These are phyloP conservation scores for Drosophila tristis DNA, from an alignment of 1,140 invertebrate species.

Conservation along the genomic window DNA sequence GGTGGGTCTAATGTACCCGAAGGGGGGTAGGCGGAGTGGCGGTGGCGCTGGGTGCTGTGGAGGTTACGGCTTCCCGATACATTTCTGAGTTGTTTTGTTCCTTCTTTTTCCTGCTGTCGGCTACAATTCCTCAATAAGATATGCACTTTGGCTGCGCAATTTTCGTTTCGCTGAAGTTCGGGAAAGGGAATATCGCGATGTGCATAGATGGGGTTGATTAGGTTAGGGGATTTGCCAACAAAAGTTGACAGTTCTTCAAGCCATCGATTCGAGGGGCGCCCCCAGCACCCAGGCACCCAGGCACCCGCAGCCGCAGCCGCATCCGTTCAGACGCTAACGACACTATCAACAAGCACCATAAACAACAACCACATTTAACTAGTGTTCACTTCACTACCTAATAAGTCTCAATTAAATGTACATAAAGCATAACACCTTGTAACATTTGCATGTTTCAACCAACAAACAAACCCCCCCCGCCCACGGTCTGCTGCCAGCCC, in stretches of 20 bases:
- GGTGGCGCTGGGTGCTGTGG: too few relatives aligned
- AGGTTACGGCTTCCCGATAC: constrained; percentile 16
- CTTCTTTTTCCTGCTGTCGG: background rate
- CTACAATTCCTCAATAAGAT: constrained; percentile 19
- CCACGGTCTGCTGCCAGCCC: background rate
- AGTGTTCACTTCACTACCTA: constrained; percentile 66
- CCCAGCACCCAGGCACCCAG: too few relatives aligned
- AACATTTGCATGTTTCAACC: constrained; percentile 72
- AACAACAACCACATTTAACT: constrained; percentile 43
- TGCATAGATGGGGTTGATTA: constrained; percentile 17
- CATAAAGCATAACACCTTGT: constrained; percentile 80
- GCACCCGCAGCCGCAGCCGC: background rate
- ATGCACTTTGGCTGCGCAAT: constrained; percentile 31
- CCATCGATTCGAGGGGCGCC: background rate
- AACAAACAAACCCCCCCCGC: constrained; percentile 9
- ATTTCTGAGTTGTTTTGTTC: constrained; percentile 50
- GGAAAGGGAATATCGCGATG: background rate
- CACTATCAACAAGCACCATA: constrained; percentile 58
- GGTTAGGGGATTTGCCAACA: constrained; percentile 6
- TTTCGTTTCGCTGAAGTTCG: background rate
- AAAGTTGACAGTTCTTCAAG: background rate
- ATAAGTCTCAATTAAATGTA: constrained; percentile 83
- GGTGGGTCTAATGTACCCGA: constrained; percentile 67
- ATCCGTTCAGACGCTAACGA: constrained; percentile 52
- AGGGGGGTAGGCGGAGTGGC: constrained; percentile 19